Conservation (phyloP, 2,113 vertebrate species). For the Pheucticus melanocephalus region DNA sequence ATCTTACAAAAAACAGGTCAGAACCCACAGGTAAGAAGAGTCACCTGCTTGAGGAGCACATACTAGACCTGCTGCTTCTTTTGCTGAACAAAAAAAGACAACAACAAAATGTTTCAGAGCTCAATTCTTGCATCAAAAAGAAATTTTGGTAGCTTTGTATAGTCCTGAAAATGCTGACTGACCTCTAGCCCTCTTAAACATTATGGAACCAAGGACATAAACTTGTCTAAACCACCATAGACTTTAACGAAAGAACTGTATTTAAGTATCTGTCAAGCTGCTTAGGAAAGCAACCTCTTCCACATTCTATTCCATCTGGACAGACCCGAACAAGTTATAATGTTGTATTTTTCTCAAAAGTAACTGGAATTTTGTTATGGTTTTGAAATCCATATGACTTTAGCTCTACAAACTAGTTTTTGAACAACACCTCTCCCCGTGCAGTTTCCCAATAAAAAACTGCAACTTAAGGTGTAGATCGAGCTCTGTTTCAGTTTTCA, state of each 20-base stretch:
- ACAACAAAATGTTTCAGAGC: neutral
- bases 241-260: neutral
- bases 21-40: neutral
- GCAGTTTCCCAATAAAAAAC: neutral
- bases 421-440: neutral
- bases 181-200: neutral
- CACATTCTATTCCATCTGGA: neutral
- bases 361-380: neutral
- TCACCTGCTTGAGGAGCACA: neutral
- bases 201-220: neutral
- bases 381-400: neutral
- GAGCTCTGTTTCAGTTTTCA: neutral
- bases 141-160: neutral
- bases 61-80: neutral
- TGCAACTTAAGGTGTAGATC: rapidly evolving
- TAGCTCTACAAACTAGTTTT: neutral
- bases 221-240: neutral
- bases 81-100: neutral
- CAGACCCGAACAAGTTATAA: neutral
- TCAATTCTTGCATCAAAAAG: neutral
- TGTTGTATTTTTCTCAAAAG: neutral
- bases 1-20: neutral
- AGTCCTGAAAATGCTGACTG: neutral
- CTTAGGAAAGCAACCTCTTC: neutral
- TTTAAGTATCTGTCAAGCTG: neutral